Evolutionary conservation across 2,888 invertebrate genomes (phyloP).

Genomic region (Disparrhopalites patrizii): DNA sequence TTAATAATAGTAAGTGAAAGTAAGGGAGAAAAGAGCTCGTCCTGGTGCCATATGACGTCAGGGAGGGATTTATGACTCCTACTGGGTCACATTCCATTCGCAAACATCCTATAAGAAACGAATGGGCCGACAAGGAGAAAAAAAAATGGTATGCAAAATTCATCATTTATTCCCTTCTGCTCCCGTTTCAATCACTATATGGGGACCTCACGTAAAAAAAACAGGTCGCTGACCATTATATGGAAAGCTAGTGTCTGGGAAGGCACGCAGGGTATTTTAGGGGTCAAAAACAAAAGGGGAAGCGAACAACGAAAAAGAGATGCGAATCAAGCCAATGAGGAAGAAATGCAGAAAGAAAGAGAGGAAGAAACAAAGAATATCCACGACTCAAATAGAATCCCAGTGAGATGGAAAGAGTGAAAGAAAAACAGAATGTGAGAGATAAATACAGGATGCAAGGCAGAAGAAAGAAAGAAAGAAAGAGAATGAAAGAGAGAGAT

Average conservation of each 20-base stretch:
- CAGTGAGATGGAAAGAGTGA: neutral
- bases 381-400: neutral
- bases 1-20: no score
- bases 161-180: no score
- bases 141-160: no score
- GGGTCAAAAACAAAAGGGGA: neutral
- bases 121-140: no score
- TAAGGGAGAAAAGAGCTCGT: no score
- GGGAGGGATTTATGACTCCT: neutral
- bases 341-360: neutral
- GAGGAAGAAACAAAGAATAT: neutral
- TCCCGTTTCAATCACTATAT: no score
- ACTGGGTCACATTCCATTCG: no score
- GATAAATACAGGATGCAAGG: neutral
- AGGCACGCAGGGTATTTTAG: no score
- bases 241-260: no score
- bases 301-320: neutral
- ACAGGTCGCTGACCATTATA: no score
- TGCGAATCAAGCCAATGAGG: neutral
- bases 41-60: neutral
- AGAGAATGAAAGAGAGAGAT: neutral
- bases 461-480: neutral
- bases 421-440: neutral
- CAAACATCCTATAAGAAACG: no score
- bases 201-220: no score